These are phyloP conservation scores for Theonella swinhoei DNA, from an alignment of 37 sponge, comb jelly and placozoan genomes.

Conservation along the genomic window DNA sequence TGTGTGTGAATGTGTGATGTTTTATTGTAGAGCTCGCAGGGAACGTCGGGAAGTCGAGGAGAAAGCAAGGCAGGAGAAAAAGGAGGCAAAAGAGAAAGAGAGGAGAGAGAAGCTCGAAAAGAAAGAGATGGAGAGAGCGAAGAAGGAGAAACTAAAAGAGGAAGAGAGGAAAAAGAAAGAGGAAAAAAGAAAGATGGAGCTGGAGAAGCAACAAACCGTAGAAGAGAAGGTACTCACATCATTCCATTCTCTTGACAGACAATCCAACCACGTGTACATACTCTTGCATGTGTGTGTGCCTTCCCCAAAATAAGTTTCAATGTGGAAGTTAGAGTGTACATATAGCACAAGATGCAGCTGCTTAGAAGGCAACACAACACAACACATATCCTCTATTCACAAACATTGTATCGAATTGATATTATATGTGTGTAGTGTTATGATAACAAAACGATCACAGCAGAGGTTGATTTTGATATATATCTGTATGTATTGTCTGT, in stretches of 20 bases:
- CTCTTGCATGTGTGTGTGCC: no score
- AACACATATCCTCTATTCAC: no score
- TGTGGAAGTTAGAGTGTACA: no score
- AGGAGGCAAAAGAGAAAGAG: conserved; percentile 36
- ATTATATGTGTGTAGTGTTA: no score
- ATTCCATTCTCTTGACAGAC: no score
- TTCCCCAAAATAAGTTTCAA: no score
- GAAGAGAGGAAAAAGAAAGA: conserved; percentile 43
- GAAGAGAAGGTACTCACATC: conserved; percentile 37
- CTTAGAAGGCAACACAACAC: no score
- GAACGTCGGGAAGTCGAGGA: conserved; percentile 33
- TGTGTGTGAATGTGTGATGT: no score
- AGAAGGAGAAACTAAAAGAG: conserved; percentile 41
- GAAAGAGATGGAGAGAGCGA: conserved; percentile 28
- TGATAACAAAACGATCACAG: no score
- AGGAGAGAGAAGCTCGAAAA: conserved; percentile 44
- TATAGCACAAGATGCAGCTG: no score
- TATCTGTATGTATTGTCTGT: neutral
- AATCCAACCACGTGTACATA: no score
- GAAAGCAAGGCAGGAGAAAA: conserved; percentile 29
- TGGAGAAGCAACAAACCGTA: conserved; percentile 21
- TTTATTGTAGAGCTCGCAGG: conserved; percentile 1
- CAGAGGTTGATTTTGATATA: neutral
- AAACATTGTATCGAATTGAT: no score
- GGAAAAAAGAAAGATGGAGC: conserved; percentile 25